A percentile compares a stretch with the other conserved stretches of the same genome.
Evolutionary conservation across 2,888 invertebrate genomes (phyloP).

Genomic region (Machimus atricapillus): DNA sequence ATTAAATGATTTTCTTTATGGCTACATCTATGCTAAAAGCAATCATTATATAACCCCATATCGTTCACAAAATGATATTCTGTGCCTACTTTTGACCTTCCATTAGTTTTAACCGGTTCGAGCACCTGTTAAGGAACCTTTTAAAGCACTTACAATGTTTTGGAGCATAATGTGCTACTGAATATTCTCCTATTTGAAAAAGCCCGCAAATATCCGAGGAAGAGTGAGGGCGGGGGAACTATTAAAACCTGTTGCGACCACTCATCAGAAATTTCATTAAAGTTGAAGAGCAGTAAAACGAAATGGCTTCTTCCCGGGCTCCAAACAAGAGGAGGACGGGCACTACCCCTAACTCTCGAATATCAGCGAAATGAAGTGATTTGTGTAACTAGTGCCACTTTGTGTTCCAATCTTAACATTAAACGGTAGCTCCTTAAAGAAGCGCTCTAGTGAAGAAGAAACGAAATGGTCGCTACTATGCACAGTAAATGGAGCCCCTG

Average conservation of each 20-base stretch:
- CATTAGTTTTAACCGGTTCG: background rate
- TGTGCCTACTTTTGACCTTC: background rate
- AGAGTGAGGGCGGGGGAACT: background rate
- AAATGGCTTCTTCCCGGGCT: background rate
- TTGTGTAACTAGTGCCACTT: background rate
- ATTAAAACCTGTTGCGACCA: background rate
- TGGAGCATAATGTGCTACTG: background rate
- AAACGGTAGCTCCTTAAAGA: background rate
- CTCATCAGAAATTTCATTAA: background rate
- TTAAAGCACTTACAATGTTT: background rate
- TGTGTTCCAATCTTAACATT: background rate
- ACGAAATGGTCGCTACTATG: background rate
- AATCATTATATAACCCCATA: background rate
- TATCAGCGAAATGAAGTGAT: background rate
- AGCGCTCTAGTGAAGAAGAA: background rate
- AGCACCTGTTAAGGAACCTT: background rate
- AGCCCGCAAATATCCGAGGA: background rate
- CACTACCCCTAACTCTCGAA: background rate
- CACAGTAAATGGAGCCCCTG: background rate
- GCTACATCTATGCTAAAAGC: background rate
- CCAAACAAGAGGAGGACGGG: background rate
- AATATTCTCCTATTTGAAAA: background rate
- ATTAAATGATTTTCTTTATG: background rate
- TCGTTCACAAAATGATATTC: background rate
- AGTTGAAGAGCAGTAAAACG: background rate